phyloP scores from a whole-genome alignment of 1,140 invertebrate genomes.

The Penaeus japonicus region DNA sequence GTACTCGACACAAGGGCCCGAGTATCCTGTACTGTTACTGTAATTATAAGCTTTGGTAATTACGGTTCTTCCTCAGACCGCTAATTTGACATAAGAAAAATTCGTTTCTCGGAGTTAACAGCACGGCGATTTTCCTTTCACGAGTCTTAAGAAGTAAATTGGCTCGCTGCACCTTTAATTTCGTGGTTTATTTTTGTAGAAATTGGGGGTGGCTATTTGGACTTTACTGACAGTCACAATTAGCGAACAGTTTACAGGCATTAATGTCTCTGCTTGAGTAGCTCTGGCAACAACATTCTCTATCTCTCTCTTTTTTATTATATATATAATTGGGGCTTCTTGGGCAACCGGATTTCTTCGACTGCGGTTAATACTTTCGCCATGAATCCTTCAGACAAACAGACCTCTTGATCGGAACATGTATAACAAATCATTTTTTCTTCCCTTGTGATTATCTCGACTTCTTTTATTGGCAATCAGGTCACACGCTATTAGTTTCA shows the following conservation, averaged over 20 bases:
- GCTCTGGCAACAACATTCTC: too few species aligned
- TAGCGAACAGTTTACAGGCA: neutral
- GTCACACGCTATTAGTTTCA: too few species aligned
- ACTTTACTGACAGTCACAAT: neutral
- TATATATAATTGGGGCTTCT: too few species aligned
- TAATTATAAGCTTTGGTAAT: constrained; percentile 21
- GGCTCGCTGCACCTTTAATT: neutral
- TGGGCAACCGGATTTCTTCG: too few species aligned
- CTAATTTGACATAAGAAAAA: constrained; percentile 10
- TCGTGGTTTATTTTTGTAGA: neutral
- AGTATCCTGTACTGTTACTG: neutral
- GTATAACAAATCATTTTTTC: too few species aligned
- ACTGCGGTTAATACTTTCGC: too few species aligned
- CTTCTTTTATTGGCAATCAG: neutral
- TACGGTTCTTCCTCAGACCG: neutral
- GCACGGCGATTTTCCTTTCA: neutral
- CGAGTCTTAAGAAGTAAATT: neutral
- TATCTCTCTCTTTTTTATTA: too few species aligned
- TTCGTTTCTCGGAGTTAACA: neutral
- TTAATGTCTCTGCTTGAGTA: too few species aligned
- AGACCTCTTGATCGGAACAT: too few species aligned
- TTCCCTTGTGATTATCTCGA: too few species aligned
- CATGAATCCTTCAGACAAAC: too few species aligned
- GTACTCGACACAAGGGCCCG: neutral
- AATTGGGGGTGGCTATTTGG: neutral